Base-by-base conservation (phyloP, 2,797 vertebrate species). In the Crenichthys baileyi region DNA sequence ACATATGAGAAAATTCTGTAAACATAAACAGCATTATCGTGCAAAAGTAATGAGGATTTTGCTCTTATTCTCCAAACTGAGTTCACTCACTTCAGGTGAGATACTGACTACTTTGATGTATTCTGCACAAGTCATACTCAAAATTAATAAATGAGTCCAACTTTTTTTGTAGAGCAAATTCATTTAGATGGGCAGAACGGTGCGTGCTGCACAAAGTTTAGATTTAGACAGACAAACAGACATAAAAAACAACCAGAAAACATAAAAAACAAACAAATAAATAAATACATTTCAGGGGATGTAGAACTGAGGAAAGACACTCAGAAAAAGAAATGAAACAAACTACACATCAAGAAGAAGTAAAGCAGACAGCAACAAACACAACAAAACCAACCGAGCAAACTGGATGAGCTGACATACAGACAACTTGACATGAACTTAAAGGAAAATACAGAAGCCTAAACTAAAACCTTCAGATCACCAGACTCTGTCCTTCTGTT, bases 401-500 rank as follows among this genome's bases (percentile, higher is more conserved):
- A 39, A 22, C 7, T 20, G 12, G 20, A 39, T 41, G 8, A 22
- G 20, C 31, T 22, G 31, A 36, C 20, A 55, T 55, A 55, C 7
- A 39, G 20, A 68, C 36, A 44, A 41, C 24, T 48, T 48, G 67
- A 26, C 41, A 70, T 48, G 13, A 70, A 70, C 13, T 16, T 70
- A 70, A 70, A 26, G 7, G 6, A 44, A 44, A 68, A 44, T 9
- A 24, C 36, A 67, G 11, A 24, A 68, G 46, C 22, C 24, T 24
- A 68, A 44, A 68, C 5, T n/a, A 82, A 73, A 56, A 73, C 31
- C 31, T 55, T 24, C 31, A 55, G 20, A 56, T 55, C 5, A 44
- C 58, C 53, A 36, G 11, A 12, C 18, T 78, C 72, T 70, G 26
- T 56, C 51, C 56, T 70, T 81, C 68, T 75, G 22, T 84, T 77